Evolutionary conservation across 2,888 invertebrate species (phyloP).

Genomic region (Agrochola litura): DNA sequence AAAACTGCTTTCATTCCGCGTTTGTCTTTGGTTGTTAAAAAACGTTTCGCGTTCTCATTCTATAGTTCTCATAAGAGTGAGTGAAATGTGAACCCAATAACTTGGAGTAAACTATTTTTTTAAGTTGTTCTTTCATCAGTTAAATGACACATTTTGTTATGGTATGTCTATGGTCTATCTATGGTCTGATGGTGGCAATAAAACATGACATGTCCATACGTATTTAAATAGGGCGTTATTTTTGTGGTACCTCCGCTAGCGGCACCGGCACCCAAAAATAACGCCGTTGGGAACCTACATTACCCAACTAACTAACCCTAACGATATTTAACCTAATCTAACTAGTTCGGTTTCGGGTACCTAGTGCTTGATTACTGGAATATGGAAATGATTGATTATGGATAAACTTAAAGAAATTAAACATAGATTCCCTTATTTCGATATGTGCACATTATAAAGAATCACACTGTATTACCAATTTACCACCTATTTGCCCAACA

Average conservation of each 20-base stretch:
- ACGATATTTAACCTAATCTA: no score
- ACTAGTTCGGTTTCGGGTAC: no score
- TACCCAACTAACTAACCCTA: no score
- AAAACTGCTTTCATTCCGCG: neutral
- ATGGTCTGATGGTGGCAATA: neutral
- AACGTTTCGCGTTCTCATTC: neutral
- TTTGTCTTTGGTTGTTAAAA: constrained; percentile 15
- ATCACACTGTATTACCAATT: neutral
- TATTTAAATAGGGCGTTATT: neutral
- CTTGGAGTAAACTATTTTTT: neutral
- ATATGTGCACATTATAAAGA: no score
- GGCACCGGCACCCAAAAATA: no score
- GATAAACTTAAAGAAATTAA: no score
- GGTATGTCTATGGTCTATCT: neutral
- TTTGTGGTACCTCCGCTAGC: no score
- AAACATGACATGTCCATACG: neutral
- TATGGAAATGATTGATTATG: no score
- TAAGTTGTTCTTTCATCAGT: neutral
- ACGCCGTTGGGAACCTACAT: no score
- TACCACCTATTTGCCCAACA: constrained; percentile 9
- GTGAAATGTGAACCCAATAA: neutral
- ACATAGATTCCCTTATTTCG: no score
- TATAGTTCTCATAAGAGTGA: neutral
- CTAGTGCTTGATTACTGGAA: no score
- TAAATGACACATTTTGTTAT: neutral